These are phyloP conservation scores for Ceratoteleas bidentatus DNA, from an alignment of 1,140 invertebrate genomes.

Conservation along the genomic window DNA sequence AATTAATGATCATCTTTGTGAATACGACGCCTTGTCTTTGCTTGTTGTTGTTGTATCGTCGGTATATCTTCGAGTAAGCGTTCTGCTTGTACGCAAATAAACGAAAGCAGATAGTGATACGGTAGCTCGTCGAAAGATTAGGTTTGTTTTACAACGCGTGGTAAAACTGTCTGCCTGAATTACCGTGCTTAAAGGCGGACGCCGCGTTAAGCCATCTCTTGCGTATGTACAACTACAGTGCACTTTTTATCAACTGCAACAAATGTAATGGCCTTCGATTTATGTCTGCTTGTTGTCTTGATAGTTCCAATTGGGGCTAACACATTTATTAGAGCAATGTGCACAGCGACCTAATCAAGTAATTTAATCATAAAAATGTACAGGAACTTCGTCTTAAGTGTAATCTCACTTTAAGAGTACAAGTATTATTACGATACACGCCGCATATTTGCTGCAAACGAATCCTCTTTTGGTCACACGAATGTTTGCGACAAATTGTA, in stretches of 20 bases:
- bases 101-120: constrained; percentile 74
- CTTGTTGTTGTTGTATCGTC: constrained; percentile 37
- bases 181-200: constrained; percentile 72
- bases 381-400: neutral
- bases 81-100: constrained; percentile 65
- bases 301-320: constrained; percentile 45
- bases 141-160: constrained; percentile 80
- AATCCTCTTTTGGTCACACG: no score
- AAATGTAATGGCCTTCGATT: constrained; percentile 52
- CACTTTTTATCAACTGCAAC: constrained; percentile 61
- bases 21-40: constrained; percentile 50
- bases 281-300: constrained; percentile 38
- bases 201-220: constrained; percentile 56
- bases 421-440: neutral
- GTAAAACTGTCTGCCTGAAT: constrained; percentile 78
- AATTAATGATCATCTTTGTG: constrained; percentile 56
- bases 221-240: constrained; percentile 30
- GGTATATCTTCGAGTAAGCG: constrained; percentile 52
- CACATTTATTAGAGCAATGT: constrained; percentile 28
- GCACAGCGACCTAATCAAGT: neutral
- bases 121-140: constrained; percentile 80
- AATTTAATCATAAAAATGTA: constrained; percentile 1
- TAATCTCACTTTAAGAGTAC: neutral
- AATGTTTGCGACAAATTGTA: no score
- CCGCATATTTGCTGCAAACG: no score